Evolutionary conservation across 2,113 vertebrate species (phyloP).

Genomic region (Cygnus buccinator): DNA sequence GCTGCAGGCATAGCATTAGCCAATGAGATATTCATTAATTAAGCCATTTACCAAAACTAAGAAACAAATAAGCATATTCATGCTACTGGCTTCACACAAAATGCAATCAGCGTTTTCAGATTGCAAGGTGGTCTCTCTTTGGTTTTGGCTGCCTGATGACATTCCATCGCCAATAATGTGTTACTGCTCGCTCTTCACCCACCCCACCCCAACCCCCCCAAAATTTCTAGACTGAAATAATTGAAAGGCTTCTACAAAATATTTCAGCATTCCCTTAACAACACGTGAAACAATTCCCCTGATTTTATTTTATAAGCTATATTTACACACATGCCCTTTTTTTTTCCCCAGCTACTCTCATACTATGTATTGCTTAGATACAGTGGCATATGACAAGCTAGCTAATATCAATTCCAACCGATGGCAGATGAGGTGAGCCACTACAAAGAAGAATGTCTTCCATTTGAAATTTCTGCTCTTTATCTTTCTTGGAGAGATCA

Average conservation of each 20-base stretch:
- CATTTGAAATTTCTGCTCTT: slow-evolving; percentile 35
- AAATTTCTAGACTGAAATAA: background rate
- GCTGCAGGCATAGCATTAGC: background rate
- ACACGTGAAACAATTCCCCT: background rate
- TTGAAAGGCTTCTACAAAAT: slow-evolving; percentile 20
- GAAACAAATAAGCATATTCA: slow-evolving; percentile 23
- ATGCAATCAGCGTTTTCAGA: slow-evolving; percentile 28
- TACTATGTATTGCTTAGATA: background rate
- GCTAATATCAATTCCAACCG: slow-evolving; percentile 1
- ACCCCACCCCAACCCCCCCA: too few relatives aligned
- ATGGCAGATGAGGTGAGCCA: slow-evolving; percentile 29
- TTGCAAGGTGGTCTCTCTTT: background rate
- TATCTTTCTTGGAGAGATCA: slow-evolving; percentile 24
- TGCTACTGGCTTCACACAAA: slow-evolving; percentile 31
- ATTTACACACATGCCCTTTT: background rate
- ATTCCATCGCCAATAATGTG: background rate
- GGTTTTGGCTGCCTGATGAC: background rate
- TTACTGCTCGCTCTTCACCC: background rate
- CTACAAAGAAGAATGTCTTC: background rate
- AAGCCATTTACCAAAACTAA: slow-evolving; percentile 31
- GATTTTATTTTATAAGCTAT: background rate
- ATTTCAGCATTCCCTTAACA: background rate
- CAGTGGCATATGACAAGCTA: background rate
- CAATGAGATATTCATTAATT: slow-evolving; percentile 7
- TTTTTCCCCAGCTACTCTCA: background rate